Base-by-base conservation (phyloP, 2,797 vertebrate species). In the Danio aesculapii region DNA sequence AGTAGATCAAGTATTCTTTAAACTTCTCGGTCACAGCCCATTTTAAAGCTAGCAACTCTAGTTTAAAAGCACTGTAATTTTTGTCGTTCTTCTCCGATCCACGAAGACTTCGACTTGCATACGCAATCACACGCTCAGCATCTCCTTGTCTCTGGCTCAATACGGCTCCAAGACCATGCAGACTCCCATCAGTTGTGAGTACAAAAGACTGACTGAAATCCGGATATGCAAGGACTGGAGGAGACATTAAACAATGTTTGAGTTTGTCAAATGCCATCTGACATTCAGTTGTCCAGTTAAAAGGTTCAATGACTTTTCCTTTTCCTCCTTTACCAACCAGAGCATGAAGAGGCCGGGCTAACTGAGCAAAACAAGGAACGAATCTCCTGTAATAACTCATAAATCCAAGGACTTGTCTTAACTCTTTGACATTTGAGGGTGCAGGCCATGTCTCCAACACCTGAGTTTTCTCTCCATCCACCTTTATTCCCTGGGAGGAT, bases 301-400 rank as follows among this genome's bases (percentile, higher is more conserved):
- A 30, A 3, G 39, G 2, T 8, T 67, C 67, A 4, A 12, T 5
- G 0, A n/a, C 2, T n/a, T 6, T 50, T 0, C 41, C 41, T 10
- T 52, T 73, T 0, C 44, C 17, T 16, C 17, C 30, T 39, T 75
- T 75, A 0, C 71, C 64, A 4, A 80, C 49, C 2, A 76, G 17
- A 5, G 69, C 81, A 69, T 83, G 55, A 19, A 83, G 53, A 6
- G 76, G 62, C 1, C 46, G n/a, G 2, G 76, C 76, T 10, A 83
- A 6, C 8, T 83, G 76, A 39, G 71, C 77, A 63, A 83, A 83
- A 6, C 47, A 9, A 12, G 76, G 62, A 43, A 84, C 81, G 49
- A 86, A 84, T 0, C 77, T 44, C 10, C 77, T 16, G 19, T 84
- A 83, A 9, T 86, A 84, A n/a, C 61, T 55, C 80, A 84, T 81